A percentile compares a stretch with the other conserved stretches of the same genome.
phyloP scores from a whole-genome alignment of 2,888 invertebrate genomes.

The Campopleginae sp. region DNA sequence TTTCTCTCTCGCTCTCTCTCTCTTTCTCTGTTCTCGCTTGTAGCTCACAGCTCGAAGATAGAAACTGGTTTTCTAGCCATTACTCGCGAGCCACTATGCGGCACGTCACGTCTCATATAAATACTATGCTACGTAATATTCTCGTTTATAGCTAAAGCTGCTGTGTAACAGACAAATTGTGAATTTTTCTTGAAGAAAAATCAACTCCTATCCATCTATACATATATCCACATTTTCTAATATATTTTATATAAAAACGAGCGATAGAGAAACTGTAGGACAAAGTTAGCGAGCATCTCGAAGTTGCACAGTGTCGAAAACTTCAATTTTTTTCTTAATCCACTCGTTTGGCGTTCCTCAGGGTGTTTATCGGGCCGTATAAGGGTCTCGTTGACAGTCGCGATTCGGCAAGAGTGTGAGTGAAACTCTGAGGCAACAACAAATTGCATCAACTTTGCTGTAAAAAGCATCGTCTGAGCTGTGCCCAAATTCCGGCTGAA shows the following conservation, averaged over 20 bases:
- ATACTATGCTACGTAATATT: slow-evolving; percentile 73
- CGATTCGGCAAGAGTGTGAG: background rate
- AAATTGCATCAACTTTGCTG: slow-evolving; percentile 19
- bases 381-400: background rate
- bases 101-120: slow-evolving; percentile 74
- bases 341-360: slow-evolving; percentile 15
- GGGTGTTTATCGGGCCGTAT: background rate
- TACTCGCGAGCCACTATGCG: slow-evolving; percentile 71
- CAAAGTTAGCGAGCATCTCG: background rate
- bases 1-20: slow-evolving; percentile 50
- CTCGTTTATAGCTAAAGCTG: slow-evolving; percentile 72
- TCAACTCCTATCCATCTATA: slow-evolving; percentile 16
- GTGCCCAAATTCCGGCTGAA: background rate
- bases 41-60: slow-evolving; percentile 66
- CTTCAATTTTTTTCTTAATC: slow-evolving; percentile 24
- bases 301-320: background rate
- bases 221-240: background rate
- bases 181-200: slow-evolving; percentile 64
- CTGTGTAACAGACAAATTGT: slow-evolving; percentile 68
- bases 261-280: background rate
- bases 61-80: slow-evolving; percentile 77
- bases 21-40: slow-evolving; percentile 38
- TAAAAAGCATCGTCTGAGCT: slow-evolving; percentile 28
- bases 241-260: slow-evolving; percentile 25
- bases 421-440: slow-evolving; percentile 30